Evolutionary conservation across 2,797 vertebrate species (phyloP).

Genomic region (Protosalanx chinensis): DNA sequence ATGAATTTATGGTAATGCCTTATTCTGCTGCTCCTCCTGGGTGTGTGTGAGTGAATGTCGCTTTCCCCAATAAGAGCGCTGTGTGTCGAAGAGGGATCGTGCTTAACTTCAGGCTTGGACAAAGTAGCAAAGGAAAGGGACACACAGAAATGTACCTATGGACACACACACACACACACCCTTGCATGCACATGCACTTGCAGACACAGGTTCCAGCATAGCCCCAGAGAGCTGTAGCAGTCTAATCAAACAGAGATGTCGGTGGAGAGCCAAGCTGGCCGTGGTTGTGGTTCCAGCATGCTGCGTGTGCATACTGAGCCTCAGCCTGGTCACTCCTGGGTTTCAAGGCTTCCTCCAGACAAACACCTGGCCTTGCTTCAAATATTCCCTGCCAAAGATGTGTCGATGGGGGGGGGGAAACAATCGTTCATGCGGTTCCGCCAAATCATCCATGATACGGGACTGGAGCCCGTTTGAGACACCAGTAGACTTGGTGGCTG

Average conservation of each 20-base stretch:
- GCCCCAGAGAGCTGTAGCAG: too few relatives aligned
- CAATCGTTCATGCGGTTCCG: background rate
- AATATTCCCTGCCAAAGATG: too few relatives aligned
- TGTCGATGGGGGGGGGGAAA: too few relatives aligned
- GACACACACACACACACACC: background rate
- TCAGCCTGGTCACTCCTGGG: background rate
- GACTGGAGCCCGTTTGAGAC: background rate
- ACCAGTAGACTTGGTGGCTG: background rate
- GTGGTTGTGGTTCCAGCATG: too few relatives aligned
- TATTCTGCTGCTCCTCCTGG: slow-evolving; percentile 59
- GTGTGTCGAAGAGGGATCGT: slow-evolving; percentile 16
- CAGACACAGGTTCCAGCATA: background rate
- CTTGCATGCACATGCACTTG: background rate
- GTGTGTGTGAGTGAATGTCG: slow-evolving; percentile 31
- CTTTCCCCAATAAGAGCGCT: slow-evolving; percentile 17
- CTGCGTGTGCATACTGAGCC: background rate
- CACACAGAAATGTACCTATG: background rate
- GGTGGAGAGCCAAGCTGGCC: too few relatives aligned
- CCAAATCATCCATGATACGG: background rate
- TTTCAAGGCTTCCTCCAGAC: background rate
- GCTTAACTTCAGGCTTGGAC: background rate
- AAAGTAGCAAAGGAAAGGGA: too few relatives aligned
- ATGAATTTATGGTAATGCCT: slow-evolving; percentile 82
- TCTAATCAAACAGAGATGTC: too few relatives aligned
- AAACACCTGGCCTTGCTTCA: too few relatives aligned